Conservation (phyloP, 2,113 vertebrate genomes). For the Chamaea fasciata region DNA sequence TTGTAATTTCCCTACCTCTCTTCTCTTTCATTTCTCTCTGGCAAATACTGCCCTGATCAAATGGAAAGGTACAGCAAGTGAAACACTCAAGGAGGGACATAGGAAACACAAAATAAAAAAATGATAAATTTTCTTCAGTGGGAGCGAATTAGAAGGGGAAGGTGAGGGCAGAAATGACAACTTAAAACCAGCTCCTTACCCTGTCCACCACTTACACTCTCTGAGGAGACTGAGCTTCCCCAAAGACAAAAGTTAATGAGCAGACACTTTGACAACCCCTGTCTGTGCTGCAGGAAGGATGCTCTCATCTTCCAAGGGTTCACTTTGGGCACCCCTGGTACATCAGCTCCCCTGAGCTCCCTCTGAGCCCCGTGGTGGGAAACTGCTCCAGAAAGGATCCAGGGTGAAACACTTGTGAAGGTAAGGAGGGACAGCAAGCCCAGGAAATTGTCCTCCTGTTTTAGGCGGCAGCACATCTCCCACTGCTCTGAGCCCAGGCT, state of each 20-base stretch:
- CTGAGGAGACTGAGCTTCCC: neutral
- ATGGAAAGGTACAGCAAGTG: neutral
- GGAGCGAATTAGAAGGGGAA: neutral
- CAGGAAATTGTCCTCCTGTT: neutral
- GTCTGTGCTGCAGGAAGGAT: fast-evolving
- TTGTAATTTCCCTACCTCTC: neutral
- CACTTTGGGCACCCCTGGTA: too few species aligned
- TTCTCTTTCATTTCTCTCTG: neutral
- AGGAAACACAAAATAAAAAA: neutral
- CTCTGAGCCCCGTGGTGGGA: fast-evolving
- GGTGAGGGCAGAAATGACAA: neutral
- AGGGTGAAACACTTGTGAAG: neutral
- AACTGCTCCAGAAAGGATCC: neutral
- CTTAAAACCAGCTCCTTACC: neutral
- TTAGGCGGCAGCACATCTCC: neutral
- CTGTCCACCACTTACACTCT: fast-evolving
- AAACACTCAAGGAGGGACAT: neutral
- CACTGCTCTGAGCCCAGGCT: neutral
- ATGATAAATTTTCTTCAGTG: neutral
- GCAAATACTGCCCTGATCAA: neutral
- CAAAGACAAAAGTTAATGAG: neutral
- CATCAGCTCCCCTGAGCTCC: neutral
- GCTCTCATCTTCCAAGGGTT: neutral
- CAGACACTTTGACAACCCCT: neutral
- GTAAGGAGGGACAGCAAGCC: neutral